Evolutionary conservation across 2,797 vertebrate species (phyloP).

Genomic region (Tenualosa thibaudeaui): DNA sequence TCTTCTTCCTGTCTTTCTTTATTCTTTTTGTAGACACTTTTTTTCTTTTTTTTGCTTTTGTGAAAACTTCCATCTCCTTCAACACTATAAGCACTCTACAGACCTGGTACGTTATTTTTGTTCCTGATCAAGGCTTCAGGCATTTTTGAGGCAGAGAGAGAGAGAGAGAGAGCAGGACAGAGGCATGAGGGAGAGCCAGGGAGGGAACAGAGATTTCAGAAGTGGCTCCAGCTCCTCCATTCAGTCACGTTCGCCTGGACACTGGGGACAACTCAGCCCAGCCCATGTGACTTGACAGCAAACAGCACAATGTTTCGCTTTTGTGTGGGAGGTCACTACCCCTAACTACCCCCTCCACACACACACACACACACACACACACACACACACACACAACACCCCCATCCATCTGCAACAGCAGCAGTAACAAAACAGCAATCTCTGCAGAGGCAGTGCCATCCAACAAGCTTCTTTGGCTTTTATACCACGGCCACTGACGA

Average conservation of each 20-base stretch:
- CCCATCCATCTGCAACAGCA: background rate
- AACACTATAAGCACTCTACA: background rate
- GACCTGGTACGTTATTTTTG: background rate
- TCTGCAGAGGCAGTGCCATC: background rate
- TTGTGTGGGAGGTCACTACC: conserved; percentile 59
- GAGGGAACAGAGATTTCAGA: background rate
- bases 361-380: background rate
- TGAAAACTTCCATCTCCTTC: background rate
- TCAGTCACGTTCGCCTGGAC: background rate
- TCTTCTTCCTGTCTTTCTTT: conserved; percentile 42
- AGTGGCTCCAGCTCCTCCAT: background rate
- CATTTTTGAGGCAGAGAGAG: background rate
- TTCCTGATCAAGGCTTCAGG: background rate
- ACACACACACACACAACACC: background rate
- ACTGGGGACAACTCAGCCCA: conserved; percentile 15
- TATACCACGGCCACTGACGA: background rate
- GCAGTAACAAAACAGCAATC: background rate
- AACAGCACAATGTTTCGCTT: conserved; percentile 52
- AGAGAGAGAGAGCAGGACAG: background rate
- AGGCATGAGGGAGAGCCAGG: background rate
- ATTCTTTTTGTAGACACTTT: conserved; percentile 47
- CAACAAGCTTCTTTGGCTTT: background rate
- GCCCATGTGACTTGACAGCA: conserved; percentile 58
- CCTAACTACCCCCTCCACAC: background rate
- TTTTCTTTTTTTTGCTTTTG: background rate